Percentiles rank a stretch among this genome's conserved stretches.
Conservation (phyloP, 2,113 vertebrate species). For the Glaucidium brasilianum region DNA sequence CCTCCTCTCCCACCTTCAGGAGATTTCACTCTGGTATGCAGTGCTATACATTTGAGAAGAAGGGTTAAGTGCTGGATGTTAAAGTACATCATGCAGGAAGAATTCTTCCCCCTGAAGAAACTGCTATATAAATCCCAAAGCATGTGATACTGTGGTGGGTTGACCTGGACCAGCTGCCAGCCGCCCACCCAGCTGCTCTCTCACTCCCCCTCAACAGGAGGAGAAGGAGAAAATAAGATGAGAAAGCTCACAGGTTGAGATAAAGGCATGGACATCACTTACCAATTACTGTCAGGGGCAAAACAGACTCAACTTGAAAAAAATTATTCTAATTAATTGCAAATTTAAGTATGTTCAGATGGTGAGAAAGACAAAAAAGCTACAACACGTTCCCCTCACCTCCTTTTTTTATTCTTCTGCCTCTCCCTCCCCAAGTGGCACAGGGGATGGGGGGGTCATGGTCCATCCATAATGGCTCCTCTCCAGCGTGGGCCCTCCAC, state of each 20-base stretch:
- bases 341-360: not conserved
- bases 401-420: not conserved
- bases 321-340: not conserved
- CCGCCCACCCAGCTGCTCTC: not conserved
- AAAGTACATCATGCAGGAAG: not conserved
- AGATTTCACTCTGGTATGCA: not conserved
- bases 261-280: not conserved
- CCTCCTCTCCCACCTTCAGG: not conserved
- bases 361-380: not conserved
- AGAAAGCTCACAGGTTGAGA: not conserved
- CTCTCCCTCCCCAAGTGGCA: rapidly evolving
- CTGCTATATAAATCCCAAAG: not conserved
- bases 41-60: not conserved
- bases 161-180: not conserved
- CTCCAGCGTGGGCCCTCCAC: not conserved
- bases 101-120: not conserved
- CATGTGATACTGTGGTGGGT: not conserved
- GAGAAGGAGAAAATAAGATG: not conserved
- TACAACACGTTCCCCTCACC: not conserved
- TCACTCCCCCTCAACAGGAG: not conserved
- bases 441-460: rapidly evolving
- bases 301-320: not conserved
- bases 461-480: rapidly evolving
- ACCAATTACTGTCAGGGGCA: not conserved
- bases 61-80: not conserved